Evolutionary conservation across 2,113 vertebrate species (phyloP), one percentile per base, ranked within the genome.

Genomic region (Amphilophus citrinellus): DNA sequence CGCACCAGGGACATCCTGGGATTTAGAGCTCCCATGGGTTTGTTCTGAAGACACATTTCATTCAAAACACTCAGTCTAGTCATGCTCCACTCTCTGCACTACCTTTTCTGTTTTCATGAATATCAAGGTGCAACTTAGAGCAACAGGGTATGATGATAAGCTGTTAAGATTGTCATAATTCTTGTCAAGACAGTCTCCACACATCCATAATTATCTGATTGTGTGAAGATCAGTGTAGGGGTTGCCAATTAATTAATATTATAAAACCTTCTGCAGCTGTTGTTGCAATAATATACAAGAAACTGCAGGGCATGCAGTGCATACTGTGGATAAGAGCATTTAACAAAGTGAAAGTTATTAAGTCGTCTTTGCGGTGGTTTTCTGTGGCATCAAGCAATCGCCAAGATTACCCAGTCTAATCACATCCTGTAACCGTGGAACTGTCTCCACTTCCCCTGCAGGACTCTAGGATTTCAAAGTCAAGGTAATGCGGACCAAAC

Each of bases 381-480:
- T 81, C 62, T 61, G 57, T 81, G 81, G 81, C 61, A 91, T 80
- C 68, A 20, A 79, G 80, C 82, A 80, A 84, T 87, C 20, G 27
- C 56, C 32, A 13, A 79, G 22, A 93, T 92, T 91, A 92, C 20
- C 35, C 39, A 92, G 90, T 94, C 92, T 88, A 83, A 94, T 92
- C 93, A 92, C 94, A 94, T 92, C 87, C 84, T 85, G 88, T 84
- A 89, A 90, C 82, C 32, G 82, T 73, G 87, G 90, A 90, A 81
- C 87, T 83, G 92, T 93, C 91, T 93, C 83, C 88, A 77, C 62
- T 92, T 84, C 79, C 89, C 85, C 92, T 89, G 87, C 93, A 93
- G 92, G 93, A 93, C 88, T 91, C 82, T 89, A 53, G 83, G 91
- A 94, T 95, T 94, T 95, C 91, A 94, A 93, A 95, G 95, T 94